Conservation (phyloP, 2,113 vertebrate genomes). For the Tylochromis polylepis region DNA sequence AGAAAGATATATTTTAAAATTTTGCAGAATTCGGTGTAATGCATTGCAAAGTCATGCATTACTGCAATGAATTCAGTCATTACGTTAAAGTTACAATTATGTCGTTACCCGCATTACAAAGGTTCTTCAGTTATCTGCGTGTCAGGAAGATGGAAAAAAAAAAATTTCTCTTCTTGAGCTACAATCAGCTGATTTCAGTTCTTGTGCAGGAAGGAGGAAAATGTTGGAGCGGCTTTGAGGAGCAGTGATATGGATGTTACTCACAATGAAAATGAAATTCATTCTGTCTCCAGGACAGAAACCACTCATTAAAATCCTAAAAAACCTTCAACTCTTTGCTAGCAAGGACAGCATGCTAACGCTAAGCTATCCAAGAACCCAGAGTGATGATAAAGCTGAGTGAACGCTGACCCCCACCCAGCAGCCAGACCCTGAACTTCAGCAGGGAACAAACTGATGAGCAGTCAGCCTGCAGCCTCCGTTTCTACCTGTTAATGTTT, state of each 20-base stretch:
- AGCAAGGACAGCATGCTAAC: neutral
- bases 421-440: neutral
- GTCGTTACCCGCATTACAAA: neutral
- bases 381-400: neutral
- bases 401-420: fast-evolving
- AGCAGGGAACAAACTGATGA: neutral
- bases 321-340: neutral
- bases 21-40: neutral
- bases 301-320: neutral
- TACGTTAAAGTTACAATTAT: neutral
- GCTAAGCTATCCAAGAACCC: neutral
- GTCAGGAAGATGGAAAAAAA: neutral
- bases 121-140: neutral
- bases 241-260: neutral
- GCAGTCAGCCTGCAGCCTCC: neutral
- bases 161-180: fast-evolving
- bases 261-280: neutral
- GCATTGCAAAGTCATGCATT: neutral
- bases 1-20: fast-evolving
- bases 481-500: neutral
- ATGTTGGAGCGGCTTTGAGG: neutral
- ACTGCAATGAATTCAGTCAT: neutral
- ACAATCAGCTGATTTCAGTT: neutral
- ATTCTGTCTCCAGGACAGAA: fast-evolving
- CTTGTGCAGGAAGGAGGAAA: neutral